Conservation (phyloP, 2,797 vertebrate species). For the Erethizon dorsatum region DNA sequence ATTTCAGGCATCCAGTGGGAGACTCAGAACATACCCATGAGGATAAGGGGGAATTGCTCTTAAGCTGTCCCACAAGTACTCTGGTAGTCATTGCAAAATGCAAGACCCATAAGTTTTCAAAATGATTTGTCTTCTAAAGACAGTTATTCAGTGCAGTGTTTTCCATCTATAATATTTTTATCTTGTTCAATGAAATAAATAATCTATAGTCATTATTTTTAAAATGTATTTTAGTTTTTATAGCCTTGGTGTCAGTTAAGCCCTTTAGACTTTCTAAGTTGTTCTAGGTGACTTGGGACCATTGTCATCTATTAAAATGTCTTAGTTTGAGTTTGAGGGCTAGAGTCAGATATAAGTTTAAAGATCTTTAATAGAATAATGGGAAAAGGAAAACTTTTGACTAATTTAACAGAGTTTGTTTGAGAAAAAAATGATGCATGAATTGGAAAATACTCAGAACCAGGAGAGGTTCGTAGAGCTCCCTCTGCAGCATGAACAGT, state of each 20-base stretch:
- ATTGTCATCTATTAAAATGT: not conserved
- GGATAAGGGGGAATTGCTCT: not conserved
- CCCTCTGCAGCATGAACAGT: not conserved
- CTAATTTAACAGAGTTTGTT: slow-evolving; percentile 10
- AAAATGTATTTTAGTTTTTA: not conserved
- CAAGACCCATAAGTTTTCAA: not conserved
- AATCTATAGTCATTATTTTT: not conserved
- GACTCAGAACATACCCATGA: not conserved
- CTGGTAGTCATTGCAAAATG: not conserved
- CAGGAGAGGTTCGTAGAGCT: not conserved
- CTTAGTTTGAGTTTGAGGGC: not conserved
- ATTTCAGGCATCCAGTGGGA: not conserved
- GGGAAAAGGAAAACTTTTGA: not conserved
- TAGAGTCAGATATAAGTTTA: not conserved
- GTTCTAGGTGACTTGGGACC: not conserved
- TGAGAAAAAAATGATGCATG: not conserved
- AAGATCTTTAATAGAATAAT: not conserved
- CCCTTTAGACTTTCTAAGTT: not conserved
- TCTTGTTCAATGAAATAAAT: slow-evolving; percentile 15
- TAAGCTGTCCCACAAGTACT: not conserved
- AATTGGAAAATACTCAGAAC: not conserved
- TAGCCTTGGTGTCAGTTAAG: not conserved
- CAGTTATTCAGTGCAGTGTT: not conserved
- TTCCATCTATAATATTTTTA: not conserved
- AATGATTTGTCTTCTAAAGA: slow-evolving; percentile 21